Percentiles rank a stretch among this genome's conserved stretches.
phyloP scores from a whole-genome alignment of 2,113 vertebrate genomes.

The Thunnus maccoyii region DNA sequence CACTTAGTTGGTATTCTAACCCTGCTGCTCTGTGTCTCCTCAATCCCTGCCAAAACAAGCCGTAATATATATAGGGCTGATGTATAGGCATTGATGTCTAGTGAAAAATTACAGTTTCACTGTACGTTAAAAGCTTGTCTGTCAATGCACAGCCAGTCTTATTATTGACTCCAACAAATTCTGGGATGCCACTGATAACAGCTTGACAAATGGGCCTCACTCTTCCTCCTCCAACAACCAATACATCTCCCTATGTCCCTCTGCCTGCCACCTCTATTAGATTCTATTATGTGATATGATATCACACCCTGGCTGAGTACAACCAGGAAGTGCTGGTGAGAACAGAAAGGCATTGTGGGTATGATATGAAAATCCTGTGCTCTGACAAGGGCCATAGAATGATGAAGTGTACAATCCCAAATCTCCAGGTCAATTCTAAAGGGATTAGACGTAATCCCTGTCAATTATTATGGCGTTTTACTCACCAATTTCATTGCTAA shows the following conservation, averaged over 20 bases:
- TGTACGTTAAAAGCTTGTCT: slow-evolving; percentile 55
- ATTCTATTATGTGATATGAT: slow-evolving; percentile 79
- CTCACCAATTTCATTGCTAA: background rate
- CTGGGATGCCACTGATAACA: slow-evolving; percentile 65
- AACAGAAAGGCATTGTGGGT: slow-evolving; percentile 28
- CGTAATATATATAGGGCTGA: slow-evolving; percentile 33
- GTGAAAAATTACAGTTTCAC: slow-evolving; percentile 60
- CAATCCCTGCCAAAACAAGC: slow-evolving; percentile 56
- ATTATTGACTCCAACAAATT: slow-evolving; percentile 78
- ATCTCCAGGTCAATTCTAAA: slow-evolving; percentile 7
- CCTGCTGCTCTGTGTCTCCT: slow-evolving; percentile 23
- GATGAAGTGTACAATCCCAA: slow-evolving; percentile 9
- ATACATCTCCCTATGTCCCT: slow-evolving; percentile 63
- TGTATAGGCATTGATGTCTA: slow-evolving; percentile 34
- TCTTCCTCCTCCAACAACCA: slow-evolving; percentile 62
- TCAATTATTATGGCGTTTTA: background rate
- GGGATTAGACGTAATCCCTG: background rate
- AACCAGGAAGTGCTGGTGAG: slow-evolving; percentile 44
- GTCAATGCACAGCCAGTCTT: slow-evolving; percentile 61
- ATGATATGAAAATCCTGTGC: slow-evolving; percentile 17
- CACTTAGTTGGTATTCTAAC: slow-evolving; percentile 62
- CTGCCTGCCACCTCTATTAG: slow-evolving; percentile 59
- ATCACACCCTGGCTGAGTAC: slow-evolving; percentile 51
- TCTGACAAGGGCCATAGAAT: background rate
- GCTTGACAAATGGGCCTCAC: slow-evolving; percentile 72